Evolutionary conservation across 2,113 vertebrate species (phyloP), one percentile per base, ranked within the genome.

Genomic region (Myanophis thanlyinensis): DNA sequence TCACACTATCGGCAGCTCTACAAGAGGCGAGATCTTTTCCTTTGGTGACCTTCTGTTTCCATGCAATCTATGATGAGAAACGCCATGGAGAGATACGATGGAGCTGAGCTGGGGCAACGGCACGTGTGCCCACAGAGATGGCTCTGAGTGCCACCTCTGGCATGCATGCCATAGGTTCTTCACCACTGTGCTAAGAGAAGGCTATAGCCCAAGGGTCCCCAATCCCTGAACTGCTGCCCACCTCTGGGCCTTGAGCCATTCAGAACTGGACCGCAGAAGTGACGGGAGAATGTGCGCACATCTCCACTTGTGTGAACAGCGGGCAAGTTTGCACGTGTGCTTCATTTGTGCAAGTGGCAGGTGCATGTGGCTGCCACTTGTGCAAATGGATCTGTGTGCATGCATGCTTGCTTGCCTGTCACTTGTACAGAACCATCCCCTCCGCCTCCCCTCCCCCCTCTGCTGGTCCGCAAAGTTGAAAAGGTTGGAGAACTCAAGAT

Each of bases 291-390:
- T 5, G 1, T 67, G 62, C 0, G 0, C 5, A 0, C 62, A 67
- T 67, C 30, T 12, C 12, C 62, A n/a, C 30, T n/a, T n/a, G 59
- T 1, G 0, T 67, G 30, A 67, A n/a, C 59, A 67, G 53, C 53
- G 23, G 12, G 12, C 0, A 12, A 30, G 4, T 13, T 0, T 67
- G 59, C 15, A 12, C 12, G 4, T 1, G 0, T 0, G 0, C 12
- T n/a, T 12, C 30, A 13, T 67, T 67, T 67, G 4, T n/a, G 4
- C 12, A n/a, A 67, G 12, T 5, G 13, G 62, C 62, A n/a, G 62
- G 4, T 67, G 5, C 13, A 11, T 5, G 13, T 23, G 7, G 2
- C 18, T 6, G 5, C 22, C 6, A 6, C 53, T 54, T 2, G 5
- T 54, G 62, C 62, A 15, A 35, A 67, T 67, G 30, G 12, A 67